Conservation (phyloP, 2,113 vertebrate genomes). For the Sceloporus tristichus region DNA sequence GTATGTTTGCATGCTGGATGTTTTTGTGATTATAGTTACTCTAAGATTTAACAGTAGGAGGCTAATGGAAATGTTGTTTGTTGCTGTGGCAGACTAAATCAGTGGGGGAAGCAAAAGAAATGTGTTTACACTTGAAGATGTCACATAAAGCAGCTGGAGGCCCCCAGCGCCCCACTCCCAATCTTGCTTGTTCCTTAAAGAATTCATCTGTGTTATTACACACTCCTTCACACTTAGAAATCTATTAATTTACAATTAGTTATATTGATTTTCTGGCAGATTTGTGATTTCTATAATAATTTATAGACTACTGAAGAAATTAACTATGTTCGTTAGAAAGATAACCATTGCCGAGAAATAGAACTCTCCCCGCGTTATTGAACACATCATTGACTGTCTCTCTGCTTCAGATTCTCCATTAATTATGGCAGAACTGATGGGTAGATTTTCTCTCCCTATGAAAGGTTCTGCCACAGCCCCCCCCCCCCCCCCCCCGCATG, state of each 20-base stretch:
- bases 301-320: slow-evolving; percentile 73
- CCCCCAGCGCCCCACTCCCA: slow-evolving; percentile 65
- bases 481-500: slow-evolving; percentile 5
- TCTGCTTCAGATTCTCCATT: slow-evolving; percentile 82
- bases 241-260: slow-evolving; percentile 83
- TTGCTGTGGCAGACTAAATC: slow-evolving; percentile 74
- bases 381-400: slow-evolving; percentile 74
- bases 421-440: slow-evolving; percentile 80
- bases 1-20: slow-evolving; percentile 77
- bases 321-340: slow-evolving; percentile 73
- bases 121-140: slow-evolving; percentile 85
- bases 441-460: slow-evolving; percentile 70
- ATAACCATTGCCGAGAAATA: slow-evolving; percentile 71
- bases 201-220: slow-evolving; percentile 74
- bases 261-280: slow-evolving; percentile 79
- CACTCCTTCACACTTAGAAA: slow-evolving; percentile 74
- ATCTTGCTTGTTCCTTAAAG: slow-evolving; percentile 68
- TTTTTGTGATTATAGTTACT: slow-evolving; percentile 79
- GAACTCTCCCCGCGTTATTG: slow-evolving; percentile 70
- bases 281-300: slow-evolving; percentile 76
- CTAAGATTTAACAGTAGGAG: slow-evolving; percentile 83
- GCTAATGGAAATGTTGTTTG: slow-evolving; percentile 83
- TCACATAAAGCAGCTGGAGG: slow-evolving; percentile 81
- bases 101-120: slow-evolving; percentile 75
- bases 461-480: slow-evolving; percentile 56